Base-by-base conservation (phyloP, 2,888 invertebrate genomes). In the Temnothorax unifasciatus region DNA sequence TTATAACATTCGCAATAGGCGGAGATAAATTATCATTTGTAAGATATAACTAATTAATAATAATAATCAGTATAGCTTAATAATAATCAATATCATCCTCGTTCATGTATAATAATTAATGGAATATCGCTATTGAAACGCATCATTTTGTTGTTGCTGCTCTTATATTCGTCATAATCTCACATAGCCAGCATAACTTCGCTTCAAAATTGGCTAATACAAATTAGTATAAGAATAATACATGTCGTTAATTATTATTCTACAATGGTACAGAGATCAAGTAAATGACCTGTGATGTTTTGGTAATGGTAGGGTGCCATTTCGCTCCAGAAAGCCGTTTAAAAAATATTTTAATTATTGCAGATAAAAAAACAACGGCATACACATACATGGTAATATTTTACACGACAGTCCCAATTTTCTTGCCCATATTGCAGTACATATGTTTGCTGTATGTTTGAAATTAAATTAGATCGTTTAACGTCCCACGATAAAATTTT, bases 231-330 rank as follows among this genome's bases (percentile, higher is more conserved):
- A 92, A 93, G 92, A 93, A 93, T 93, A 92, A 91, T 92, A 91
- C 86, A 87, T 92, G 92, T 90, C 82, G 83, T 91, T 92, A 92
- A 93, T 92, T 87, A 89, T 90, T 91, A 92, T 88, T 82, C 92
- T 93, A 94, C 88, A 93, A 93, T 93, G 92, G 92, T 93, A 93
- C 90, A 92, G 94, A 94, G 94, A 94, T 94, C 94, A 94, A 92
- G 88, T 87, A 86, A 92, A 92, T 93, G 93, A 93, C 92, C 93
- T 92, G 92, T 89, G 90, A 93, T 92, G 92, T 92, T 94, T 94
- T 94, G 93, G 93, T 94, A 93, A 93, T 93, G 92, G 91, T 93
- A 88, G 86, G 79, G 90, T 86, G 85, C 82, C 82, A 61, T 85
- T 87, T 91, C 90, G 90, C 89, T 88, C 85, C 86, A 69, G 88